Evolutionary conservation across 2,888 invertebrate species (phyloP).

Genomic region (Brachyopa scutellaris): DNA sequence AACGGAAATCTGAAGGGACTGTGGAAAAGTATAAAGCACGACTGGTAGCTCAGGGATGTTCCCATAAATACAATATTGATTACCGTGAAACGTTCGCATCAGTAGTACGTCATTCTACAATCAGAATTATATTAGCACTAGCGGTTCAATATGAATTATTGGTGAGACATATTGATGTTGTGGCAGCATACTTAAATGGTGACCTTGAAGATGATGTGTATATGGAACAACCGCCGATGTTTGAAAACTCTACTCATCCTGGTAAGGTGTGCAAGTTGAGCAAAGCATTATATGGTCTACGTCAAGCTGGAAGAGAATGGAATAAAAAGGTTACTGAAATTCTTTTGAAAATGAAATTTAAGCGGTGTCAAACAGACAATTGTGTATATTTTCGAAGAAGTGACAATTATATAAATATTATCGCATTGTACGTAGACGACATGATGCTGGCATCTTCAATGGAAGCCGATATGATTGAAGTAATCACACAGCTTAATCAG

Average conservation of each 20-base stretch:
- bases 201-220: slow-evolving; percentile 59
- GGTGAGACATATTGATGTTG: slow-evolving; percentile 39
- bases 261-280: slow-evolving; percentile 56
- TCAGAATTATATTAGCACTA: slow-evolving; percentile 58
- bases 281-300: slow-evolving; percentile 64
- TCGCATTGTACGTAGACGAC: slow-evolving; percentile 56
- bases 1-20: slow-evolving; percentile 44
- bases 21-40: slow-evolving; percentile 56
- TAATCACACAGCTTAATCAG: slow-evolving; percentile 22
- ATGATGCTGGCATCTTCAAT: slow-evolving; percentile 46
- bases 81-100: slow-evolving; percentile 40
- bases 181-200: slow-evolving; percentile 57
- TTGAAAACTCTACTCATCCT: slow-evolving; percentile 18
- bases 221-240: slow-evolving; percentile 51
- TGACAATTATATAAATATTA: neutral
- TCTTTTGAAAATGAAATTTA: slow-evolving; percentile 17
- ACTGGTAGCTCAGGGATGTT: slow-evolving; percentile 53
- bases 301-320: slow-evolving; percentile 67
- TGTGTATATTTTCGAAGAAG: slow-evolving; percentile 49
- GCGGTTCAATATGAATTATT: slow-evolving; percentile 51
- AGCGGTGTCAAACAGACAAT: slow-evolving; percentile 45
- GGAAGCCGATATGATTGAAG: slow-evolving; percentile 20
- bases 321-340: slow-evolving; percentile 31
- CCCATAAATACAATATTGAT: slow-evolving; percentile 59
- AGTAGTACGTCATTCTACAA: slow-evolving; percentile 56